Conservation (phyloP, 2,797 vertebrate genomes). For the Nothura maculosa region DNA sequence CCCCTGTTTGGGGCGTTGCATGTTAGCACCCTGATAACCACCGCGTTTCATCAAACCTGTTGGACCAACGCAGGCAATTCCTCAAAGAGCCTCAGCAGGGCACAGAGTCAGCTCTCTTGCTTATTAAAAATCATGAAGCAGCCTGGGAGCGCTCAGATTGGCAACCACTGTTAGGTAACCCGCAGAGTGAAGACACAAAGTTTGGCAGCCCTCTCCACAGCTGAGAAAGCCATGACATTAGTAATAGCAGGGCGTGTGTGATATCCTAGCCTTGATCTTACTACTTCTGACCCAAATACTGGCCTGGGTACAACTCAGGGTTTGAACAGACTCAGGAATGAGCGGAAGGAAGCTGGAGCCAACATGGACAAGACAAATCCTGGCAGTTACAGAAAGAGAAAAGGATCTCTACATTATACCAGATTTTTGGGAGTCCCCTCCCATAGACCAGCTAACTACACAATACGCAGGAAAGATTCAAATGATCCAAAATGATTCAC, state of each 20-base stretch:
- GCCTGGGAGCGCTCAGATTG: rapidly evolving
- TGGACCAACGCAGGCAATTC: rapidly evolving
- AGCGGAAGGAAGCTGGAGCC: background rate
- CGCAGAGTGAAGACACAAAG: background rate
- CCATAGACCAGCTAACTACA: background rate
- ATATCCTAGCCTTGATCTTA: background rate
- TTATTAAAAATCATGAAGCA: background rate
- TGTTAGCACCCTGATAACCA: rapidly evolving
- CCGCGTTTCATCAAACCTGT: rapidly evolving
- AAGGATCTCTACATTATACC: background rate
- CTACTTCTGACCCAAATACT: background rate
- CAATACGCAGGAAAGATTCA: background rate
- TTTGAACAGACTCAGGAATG: background rate
- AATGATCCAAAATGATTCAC: background rate
- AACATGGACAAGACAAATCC: background rate
- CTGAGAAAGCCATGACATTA: background rate
- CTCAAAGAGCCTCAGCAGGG: background rate
- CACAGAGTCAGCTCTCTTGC: background rate
- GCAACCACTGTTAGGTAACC: background rate
- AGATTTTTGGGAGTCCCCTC: background rate
- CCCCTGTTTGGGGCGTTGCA: background rate
- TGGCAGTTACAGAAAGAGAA: background rate
- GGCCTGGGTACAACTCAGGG: background rate
- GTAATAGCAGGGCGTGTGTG: rapidly evolving
- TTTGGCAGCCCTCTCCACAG: background rate